These are phyloP conservation scores for Drosophila ercepeae DNA, from an alignment of 1,140 invertebrate genomes.

Conservation along the genomic window DNA sequence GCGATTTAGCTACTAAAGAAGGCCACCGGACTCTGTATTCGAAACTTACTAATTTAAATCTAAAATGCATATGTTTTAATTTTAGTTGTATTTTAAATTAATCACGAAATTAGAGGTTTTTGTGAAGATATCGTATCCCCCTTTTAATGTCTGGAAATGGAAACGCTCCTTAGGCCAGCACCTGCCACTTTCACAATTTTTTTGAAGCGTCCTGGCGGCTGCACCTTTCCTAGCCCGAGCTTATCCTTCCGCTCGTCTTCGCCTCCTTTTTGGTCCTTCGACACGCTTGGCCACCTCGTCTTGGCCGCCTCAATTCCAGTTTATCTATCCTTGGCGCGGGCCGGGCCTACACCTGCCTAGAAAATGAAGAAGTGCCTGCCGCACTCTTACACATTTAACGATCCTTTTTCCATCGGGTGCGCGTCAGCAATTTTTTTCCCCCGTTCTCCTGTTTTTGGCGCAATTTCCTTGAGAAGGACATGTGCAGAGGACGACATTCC, in stretches of 20 bases:
- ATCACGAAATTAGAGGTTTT: conserved; percentile 4
- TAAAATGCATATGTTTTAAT: not conserved
- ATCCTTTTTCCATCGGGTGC: conserved; percentile 41
- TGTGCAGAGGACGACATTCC: conserved; percentile 69
- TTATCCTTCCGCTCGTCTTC: conserved; percentile 19
- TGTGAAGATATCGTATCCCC: no score
- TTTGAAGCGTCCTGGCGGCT: conserved; percentile 3
- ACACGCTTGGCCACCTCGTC: conserved; percentile 64
- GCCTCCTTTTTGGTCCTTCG: conserved; percentile 17
- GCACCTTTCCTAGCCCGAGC: conserved; percentile 27
- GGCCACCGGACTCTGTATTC: no score
- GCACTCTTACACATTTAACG: conserved; percentile 68
- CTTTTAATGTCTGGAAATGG: not conserved
- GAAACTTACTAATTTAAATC: no score
- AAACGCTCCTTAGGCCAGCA: conserved; percentile 11
- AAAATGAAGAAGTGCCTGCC: conserved; percentile 67
- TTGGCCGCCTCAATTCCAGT: conserved; percentile 70
- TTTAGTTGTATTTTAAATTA: not conserved
- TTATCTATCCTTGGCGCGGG: conserved; percentile 58
- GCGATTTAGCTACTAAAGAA: no score
- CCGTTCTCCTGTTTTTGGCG: conserved; percentile 50
- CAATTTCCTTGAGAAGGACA: conserved; percentile 73
- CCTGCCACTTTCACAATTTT: conserved; percentile 41
- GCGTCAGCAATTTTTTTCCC: conserved; percentile 32
- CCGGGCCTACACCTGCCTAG: conserved; percentile 71